phyloP scores from a whole-genome alignment of 2,888 invertebrate genomes.

The Drosophila acutilabella region DNA sequence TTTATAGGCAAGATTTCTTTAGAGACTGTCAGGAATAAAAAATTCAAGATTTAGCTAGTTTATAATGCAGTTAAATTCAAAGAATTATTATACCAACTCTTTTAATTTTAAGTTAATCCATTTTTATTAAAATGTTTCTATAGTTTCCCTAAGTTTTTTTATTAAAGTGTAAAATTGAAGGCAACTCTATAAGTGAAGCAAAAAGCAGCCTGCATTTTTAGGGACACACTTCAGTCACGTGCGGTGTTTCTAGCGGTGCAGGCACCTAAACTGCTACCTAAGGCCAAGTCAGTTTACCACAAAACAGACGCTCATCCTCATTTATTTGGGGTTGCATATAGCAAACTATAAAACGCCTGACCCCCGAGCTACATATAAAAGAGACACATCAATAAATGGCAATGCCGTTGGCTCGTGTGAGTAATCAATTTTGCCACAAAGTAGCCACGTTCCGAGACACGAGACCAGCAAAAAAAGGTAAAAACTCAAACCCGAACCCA shows the following conservation, averaged over 20 bases:
- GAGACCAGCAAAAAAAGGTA: conserved; percentile 10
- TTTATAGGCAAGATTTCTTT: too few relatives aligned
- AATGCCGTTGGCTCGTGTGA: conserved; percentile 66
- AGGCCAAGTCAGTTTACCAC: conserved; percentile 11
- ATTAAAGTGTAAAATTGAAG: neutral
- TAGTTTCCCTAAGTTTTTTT: too few relatives aligned
- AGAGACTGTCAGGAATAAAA: too few relatives aligned
- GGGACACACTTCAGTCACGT: conserved; percentile 38
- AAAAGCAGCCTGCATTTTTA: conserved; percentile 11
- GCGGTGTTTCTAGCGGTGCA: conserved; percentile 26
- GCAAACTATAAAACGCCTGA: conserved; percentile 64
- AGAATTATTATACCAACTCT: too few relatives aligned
- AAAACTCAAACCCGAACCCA: conserved; percentile 2
- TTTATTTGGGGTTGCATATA: conserved; percentile 42
- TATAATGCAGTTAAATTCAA: too few relatives aligned
- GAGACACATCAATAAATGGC: conserved; percentile 61
- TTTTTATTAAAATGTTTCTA: neutral
- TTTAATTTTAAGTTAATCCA: too few relatives aligned
- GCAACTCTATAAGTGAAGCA: neutral
- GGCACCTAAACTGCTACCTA: conserved; percentile 38
- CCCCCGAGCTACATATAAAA: conserved; percentile 14
- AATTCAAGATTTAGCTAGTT: too few relatives aligned
- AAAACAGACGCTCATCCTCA: conserved; percentile 6
- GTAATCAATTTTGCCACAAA: conserved; percentile 78
- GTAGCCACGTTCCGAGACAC: conserved; percentile 75